Evolutionary conservation across 2,888 invertebrate genomes (phyloP).

Genomic region (Nomada goodeniana): DNA sequence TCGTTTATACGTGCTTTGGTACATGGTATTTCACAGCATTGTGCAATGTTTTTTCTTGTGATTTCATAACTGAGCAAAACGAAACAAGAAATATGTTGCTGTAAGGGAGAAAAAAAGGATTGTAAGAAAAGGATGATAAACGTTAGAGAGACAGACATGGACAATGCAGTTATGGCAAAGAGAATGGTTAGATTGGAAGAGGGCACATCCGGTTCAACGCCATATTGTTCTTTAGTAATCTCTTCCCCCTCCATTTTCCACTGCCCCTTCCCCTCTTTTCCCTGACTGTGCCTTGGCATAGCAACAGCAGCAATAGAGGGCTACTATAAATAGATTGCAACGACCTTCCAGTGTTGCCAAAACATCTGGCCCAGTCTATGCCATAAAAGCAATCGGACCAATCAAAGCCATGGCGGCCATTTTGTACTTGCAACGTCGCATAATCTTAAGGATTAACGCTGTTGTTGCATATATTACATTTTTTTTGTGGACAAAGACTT

Average conservation of each 20-base stretch:
- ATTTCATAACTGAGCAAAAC: slow-evolving; percentile 47
- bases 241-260: slow-evolving; percentile 55
- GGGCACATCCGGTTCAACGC: slow-evolving; percentile 68
- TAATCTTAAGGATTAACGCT: slow-evolving; percentile 24
- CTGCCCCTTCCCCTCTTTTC: slow-evolving; percentile 46
- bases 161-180: slow-evolving; percentile 59
- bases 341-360: slow-evolving; percentile 79
- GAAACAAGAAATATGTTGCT: background rate
- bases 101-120: slow-evolving; percentile 9
- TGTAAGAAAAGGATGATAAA: slow-evolving; percentile 6
- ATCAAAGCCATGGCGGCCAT: slow-evolving; percentile 70
- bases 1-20: slow-evolving; percentile 16
- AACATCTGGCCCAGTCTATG: slow-evolving; percentile 74
- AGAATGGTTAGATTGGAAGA: slow-evolving; percentile 65
- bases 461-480: background rate
- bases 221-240: slow-evolving; percentile 70
- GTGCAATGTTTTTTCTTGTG: slow-evolving; percentile 46
- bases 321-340: slow-evolving; percentile 79
- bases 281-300: slow-evolving; percentile 73
- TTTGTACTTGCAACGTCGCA: slow-evolving; percentile 73
- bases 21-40: slow-evolving; percentile 37
- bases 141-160: slow-evolving; percentile 43
- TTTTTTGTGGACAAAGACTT: background rate
- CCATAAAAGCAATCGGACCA: slow-evolving; percentile 52
- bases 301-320: slow-evolving; percentile 79